These are phyloP conservation scores for Arremon aurantiirostris DNA, from an alignment of 2,797 vertebrate genomes.

Conservation along the genomic window DNA sequence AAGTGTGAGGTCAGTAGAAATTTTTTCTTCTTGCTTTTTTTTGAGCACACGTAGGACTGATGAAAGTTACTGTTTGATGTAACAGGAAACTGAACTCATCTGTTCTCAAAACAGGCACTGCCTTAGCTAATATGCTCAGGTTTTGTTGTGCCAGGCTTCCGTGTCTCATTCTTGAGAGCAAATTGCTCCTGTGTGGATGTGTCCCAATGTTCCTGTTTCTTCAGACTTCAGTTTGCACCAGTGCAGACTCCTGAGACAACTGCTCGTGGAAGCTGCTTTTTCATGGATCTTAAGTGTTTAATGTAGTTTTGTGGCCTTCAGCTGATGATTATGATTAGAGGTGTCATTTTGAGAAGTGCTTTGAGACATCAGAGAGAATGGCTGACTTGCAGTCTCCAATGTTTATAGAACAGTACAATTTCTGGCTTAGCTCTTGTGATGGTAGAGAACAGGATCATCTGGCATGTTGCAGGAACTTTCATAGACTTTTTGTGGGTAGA, in stretches of 20 bases:
- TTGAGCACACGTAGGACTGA: neutral
- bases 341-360: neutral
- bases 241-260: neutral
- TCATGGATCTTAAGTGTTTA: neutral
- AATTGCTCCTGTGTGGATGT: neutral
- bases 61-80: conserved; percentile 53
- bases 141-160: neutral
- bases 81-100: conserved; percentile 59
- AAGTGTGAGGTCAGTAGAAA: conserved; percentile 41
- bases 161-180: neutral
- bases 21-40: neutral
- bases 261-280: neutral
- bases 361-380: neutral
- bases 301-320: neutral
- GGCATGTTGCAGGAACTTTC: neutral
- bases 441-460: neutral
- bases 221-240: neutral
- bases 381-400: neutral
- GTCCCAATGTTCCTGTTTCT: neutral
- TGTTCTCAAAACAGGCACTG: conserved; percentile 22
- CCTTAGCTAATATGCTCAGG: neutral
- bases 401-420: neutral
- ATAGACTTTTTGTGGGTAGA: neutral
- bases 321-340: neutral
- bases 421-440: neutral